Percentiles rank a stretch among this genome's conserved stretches.
phyloP scores from a whole-genome alignment of 1,140 invertebrate genomes.

The Chrysomallon squamiferum region DNA sequence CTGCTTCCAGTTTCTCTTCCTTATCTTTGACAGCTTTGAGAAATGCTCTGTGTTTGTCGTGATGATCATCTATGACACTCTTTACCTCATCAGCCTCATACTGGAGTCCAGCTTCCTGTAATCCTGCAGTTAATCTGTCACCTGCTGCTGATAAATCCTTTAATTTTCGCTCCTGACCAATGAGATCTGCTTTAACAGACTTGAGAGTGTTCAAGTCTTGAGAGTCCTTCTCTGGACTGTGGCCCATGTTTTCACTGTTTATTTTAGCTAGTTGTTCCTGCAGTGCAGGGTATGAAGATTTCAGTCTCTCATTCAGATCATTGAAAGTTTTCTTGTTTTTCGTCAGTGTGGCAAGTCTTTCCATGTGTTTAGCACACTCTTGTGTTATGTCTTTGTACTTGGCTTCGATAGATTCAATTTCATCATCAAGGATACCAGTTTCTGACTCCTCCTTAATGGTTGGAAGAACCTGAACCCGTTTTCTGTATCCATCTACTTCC shows the following conservation, averaged over 20 bases:
- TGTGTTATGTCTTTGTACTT: slow-evolving; percentile 53
- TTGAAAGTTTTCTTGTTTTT: slow-evolving; percentile 53
- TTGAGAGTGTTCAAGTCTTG: slow-evolving; percentile 40
- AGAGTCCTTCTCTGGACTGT: slow-evolving; percentile 38
- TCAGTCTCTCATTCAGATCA: slow-evolving; percentile 73
- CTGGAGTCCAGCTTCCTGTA: slow-evolving; percentile 72
- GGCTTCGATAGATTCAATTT: slow-evolving; percentile 50
- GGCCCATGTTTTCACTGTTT: slow-evolving; percentile 36
- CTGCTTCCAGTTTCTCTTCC: slow-evolving; percentile 85
- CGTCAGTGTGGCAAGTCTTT: slow-evolving; percentile 39
- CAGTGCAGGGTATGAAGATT: slow-evolving; percentile 83
- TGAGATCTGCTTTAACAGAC: slow-evolving; percentile 46
- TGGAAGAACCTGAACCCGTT: slow-evolving; percentile 47
- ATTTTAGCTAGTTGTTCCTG: slow-evolving; percentile 72
- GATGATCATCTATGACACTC: slow-evolving; percentile 87
- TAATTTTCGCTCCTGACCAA: slow-evolving; percentile 47
- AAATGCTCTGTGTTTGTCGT: slow-evolving; percentile 79
- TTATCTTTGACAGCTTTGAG: slow-evolving; percentile 76
- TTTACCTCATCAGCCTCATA: slow-evolving; percentile 67
- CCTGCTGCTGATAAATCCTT: slow-evolving; percentile 46
- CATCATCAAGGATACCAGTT: slow-evolving; percentile 50
- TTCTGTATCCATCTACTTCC: slow-evolving; percentile 49
- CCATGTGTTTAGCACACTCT: slow-evolving; percentile 50
- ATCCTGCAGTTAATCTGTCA: slow-evolving; percentile 64
- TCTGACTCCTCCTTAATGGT: slow-evolving; percentile 50